Evolutionary conservation across 2,888 invertebrate species (phyloP).

Genomic region (Ypsolopha sequella): DNA sequence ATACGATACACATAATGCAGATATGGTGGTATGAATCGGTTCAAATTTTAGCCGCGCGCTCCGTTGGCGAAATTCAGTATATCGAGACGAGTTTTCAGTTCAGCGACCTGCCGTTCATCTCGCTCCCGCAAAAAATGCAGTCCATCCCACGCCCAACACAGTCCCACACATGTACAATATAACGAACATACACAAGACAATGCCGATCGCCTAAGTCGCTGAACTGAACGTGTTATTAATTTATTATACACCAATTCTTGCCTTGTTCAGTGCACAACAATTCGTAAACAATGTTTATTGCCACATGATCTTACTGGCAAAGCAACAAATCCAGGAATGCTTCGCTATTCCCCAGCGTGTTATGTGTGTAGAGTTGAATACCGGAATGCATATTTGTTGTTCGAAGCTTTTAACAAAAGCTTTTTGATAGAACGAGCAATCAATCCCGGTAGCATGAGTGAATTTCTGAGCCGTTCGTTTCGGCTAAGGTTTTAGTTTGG

Average conservation of each 20-base stretch:
- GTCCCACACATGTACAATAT: constrained; percentile 37
- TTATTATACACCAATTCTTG: constrained; percentile 43
- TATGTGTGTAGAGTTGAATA: not conserved
- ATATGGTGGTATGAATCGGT: too few species aligned
- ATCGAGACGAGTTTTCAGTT: constrained; percentile 50
- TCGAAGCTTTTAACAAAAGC: too few species aligned
- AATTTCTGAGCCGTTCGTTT: too few species aligned
- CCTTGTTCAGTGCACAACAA: constrained; percentile 39
- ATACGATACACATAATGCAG: too few species aligned
- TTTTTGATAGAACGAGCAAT: too few species aligned
- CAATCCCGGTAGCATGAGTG: too few species aligned
- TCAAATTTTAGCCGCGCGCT: constrained; percentile 24
- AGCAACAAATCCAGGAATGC: not conserved
- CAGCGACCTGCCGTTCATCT: constrained; percentile 60
- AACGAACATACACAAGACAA: constrained; percentile 30
- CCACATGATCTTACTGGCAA: constrained; percentile 20
- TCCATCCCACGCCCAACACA: constrained; percentile 61
- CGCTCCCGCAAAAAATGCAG: constrained; percentile 64
- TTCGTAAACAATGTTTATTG: constrained; percentile 39
- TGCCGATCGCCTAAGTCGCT: constrained; percentile 43
- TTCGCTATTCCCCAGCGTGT: not conserved
- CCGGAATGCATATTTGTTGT: too few species aligned
- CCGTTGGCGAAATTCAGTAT: constrained; percentile 50
- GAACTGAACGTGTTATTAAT: constrained; percentile 12
- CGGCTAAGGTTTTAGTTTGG: too few species aligned